A percentile compares a stretch with the other conserved stretches of the same genome.
These are phyloP conservation scores for Drosophila borealis DNA, from an alignment of 2,888 invertebrate species.

Conservation along the genomic window DNA sequence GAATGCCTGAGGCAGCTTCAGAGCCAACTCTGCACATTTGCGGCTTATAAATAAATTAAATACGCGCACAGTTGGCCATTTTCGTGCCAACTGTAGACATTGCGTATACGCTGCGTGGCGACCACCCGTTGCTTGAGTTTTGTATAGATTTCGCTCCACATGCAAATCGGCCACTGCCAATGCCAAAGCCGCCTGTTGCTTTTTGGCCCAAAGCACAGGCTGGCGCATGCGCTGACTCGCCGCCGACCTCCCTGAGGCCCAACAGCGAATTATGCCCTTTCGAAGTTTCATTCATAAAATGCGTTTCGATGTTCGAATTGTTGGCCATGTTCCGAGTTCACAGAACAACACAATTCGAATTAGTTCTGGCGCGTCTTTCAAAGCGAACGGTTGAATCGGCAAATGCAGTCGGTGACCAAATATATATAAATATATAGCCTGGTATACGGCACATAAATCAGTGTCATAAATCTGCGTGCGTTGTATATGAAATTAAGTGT, in stretches of 20 bases:
- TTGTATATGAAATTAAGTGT: slow-evolving; percentile 65
- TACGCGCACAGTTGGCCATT: slow-evolving; percentile 10
- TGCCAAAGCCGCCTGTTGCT: slow-evolving; percentile 49
- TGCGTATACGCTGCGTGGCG: slow-evolving; percentile 46
- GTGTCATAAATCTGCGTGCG: slow-evolving; percentile 71
- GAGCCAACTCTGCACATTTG: slow-evolving; percentile 13
- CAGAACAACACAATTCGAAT: slow-evolving; percentile 12
- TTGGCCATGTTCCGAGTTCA: slow-evolving; percentile 5
- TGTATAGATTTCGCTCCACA: slow-evolving; percentile 7
- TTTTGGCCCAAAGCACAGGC: background rate
- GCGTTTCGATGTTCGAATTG: slow-evolving; percentile 45
- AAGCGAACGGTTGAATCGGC: slow-evolving; percentile 35
- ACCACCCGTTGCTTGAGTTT: slow-evolving; percentile 13
- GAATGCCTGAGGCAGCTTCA: background rate
- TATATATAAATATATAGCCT: slow-evolving; percentile 24
- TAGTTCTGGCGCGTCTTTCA: slow-evolving; percentile 71
- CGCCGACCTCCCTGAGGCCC: background rate
- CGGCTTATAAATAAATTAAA: slow-evolving; percentile 34
- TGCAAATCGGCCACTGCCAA: slow-evolving; percentile 39
- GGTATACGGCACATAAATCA: slow-evolving; percentile 56
- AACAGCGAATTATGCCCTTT: slow-evolving; percentile 7
- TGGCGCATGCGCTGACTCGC: slow-evolving; percentile 42
- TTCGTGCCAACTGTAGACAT: slow-evolving; percentile 4
- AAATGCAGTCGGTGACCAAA: background rate
- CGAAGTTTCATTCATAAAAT: slow-evolving; percentile 68